Percentiles rank a stretch among this genome's conserved stretches.
phyloP scores from a whole-genome alignment of 2,113 vertebrate species.

The Elaphurus davidianus region DNA sequence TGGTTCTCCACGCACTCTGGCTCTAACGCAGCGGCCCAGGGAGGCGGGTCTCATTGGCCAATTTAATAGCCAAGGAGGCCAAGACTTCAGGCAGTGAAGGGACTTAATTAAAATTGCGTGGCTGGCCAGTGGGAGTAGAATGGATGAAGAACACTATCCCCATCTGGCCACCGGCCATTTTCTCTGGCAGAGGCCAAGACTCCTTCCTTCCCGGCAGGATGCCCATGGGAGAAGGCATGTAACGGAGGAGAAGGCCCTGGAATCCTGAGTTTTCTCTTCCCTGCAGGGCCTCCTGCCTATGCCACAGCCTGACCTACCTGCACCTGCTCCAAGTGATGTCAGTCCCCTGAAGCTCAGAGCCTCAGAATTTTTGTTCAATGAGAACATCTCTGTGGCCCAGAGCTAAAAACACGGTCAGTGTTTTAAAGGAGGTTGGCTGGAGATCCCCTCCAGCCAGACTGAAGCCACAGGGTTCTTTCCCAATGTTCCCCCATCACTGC shows the following conservation, averaged over 20 bases:
- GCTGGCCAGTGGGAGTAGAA: not conserved
- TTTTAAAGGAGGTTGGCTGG: not conserved
- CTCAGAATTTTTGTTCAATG: constrained; percentile 13
- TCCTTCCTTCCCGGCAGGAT: not conserved
- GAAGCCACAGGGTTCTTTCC: not conserved
- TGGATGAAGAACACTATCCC: not conserved
- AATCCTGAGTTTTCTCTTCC: not conserved
- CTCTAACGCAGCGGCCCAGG: not conserved
- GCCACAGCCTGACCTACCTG: not conserved
- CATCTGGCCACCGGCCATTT: not conserved
- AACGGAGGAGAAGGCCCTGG: not conserved
- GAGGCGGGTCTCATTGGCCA: not conserved
- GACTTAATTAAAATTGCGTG: not conserved
- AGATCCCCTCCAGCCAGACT: not conserved
- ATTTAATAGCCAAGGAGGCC: not conserved
- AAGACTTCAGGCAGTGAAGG: not conserved
- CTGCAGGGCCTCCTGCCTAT: not conserved
- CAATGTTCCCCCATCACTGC: not conserved
- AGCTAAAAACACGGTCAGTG: constrained; percentile 30
- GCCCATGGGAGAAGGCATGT: not conserved
- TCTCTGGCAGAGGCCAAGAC: not conserved
- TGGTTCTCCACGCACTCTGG: rapidly evolving
- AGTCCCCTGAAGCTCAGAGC: not conserved
- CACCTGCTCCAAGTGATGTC: not conserved
- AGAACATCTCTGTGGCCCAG: not conserved